Percentiles rank a stretch among this genome's conserved stretches.
Conservation (phyloP, 2,888 invertebrate species). For the Athetis lepigone region DNA sequence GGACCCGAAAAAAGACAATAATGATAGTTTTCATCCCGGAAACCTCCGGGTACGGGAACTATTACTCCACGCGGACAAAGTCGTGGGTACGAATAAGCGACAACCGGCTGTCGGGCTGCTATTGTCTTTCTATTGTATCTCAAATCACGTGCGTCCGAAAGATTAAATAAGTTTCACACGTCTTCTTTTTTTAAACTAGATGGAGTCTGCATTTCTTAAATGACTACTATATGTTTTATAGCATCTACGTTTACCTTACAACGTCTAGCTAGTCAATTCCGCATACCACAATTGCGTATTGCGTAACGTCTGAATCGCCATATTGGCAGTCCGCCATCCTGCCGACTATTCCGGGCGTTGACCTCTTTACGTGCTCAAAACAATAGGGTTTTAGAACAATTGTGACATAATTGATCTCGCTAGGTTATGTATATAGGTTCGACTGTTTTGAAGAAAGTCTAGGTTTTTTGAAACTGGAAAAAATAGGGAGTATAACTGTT, state of each 20-base stretch:
- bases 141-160: too few relatives aligned
- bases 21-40: too few relatives aligned
- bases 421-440: slow-evolving; percentile 26
- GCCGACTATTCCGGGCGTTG: slow-evolving; percentile 79
- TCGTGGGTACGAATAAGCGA: too few relatives aligned
- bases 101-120: too few relatives aligned
- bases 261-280: slow-evolving; percentile 57
- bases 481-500: too few relatives aligned
- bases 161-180: too few relatives aligned
- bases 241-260: slow-evolving; percentile 5
- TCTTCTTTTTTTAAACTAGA: too few relatives aligned
- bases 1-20: too few relatives aligned
- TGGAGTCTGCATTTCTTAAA: too few relatives aligned
- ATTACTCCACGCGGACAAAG: too few relatives aligned
- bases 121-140: too few relatives aligned
- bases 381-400: slow-evolving; percentile 76
- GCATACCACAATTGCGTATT: slow-evolving; percentile 66
- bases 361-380: slow-evolving; percentile 78
- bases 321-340: slow-evolving; percentile 79
- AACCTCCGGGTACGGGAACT: too few relatives aligned
- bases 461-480: slow-evolving; percentile 1
- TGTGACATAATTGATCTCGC: slow-evolving; percentile 56
- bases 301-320: slow-evolving; percentile 76
- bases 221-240: background rate
- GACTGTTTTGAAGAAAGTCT: slow-evolving; percentile 16